These are phyloP conservation scores for Bovichtus variegatus DNA, from an alignment of 2,797 vertebrate genomes.

Conservation along the genomic window DNA sequence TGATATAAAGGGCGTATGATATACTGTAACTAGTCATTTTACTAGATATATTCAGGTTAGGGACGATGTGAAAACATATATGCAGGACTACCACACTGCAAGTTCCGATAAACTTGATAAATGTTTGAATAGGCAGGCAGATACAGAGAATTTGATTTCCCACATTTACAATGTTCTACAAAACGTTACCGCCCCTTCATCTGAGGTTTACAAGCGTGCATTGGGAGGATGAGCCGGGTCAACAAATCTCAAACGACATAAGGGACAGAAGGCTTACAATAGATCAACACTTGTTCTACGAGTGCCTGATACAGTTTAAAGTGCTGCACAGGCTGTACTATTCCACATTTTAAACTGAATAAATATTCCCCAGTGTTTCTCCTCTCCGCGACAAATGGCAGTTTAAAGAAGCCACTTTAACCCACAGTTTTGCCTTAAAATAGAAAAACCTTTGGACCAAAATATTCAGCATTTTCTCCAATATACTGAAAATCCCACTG, in stretches of 20 bases:
- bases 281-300: too few species aligned
- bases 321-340: neutral
- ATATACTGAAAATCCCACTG: neutral
- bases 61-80: neutral
- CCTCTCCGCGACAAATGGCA: too few species aligned
- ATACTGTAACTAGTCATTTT: too few species aligned
- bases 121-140: neutral
- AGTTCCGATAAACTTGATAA: neutral
- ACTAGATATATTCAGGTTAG: neutral
- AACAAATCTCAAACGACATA: neutral
- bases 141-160: neutral
- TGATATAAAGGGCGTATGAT: too few species aligned
- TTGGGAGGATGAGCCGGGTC: neutral
- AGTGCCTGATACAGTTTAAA: neutral
- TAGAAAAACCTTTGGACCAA: neutral
- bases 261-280: neutral
- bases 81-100: neutral
- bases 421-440: neutral
- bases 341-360: neutral
- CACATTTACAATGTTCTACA: neutral
- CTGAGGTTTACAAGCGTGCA: neutral
- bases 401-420: neutral
- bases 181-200: neutral
- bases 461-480: neutral
- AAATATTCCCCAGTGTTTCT: neutral